Evolutionary conservation across 2,113 vertebrate species (phyloP).

Genomic region (Brachypteracias leptosomus): DNA sequence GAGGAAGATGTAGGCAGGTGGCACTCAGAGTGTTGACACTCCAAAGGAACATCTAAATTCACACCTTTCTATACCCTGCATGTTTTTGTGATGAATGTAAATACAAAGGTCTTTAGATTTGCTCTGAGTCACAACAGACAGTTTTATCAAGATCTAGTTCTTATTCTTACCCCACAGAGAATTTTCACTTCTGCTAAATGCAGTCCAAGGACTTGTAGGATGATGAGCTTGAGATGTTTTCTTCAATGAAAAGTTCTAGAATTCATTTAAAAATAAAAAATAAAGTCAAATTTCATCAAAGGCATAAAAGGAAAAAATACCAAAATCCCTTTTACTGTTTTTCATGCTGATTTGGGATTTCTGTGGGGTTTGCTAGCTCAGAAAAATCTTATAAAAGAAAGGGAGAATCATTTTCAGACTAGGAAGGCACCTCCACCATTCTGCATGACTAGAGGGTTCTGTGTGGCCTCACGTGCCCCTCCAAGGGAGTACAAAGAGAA

Average conservation of each 20-base stretch:
- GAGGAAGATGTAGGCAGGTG: background rate
- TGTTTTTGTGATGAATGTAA: background rate
- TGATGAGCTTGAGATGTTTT: background rate
- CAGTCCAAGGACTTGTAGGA: background rate
- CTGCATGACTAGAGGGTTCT: background rate
- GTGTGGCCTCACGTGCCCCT: background rate
- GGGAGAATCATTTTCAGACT: background rate
- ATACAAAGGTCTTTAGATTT: background rate
- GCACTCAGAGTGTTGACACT: background rate
- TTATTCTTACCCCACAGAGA: background rate
- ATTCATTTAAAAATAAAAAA: background rate
- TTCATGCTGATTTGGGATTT: background rate
- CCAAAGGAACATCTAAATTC: background rate
- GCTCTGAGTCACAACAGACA: background rate
- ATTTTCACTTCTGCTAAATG: background rate
- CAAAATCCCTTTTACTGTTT: background rate
- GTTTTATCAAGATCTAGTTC: background rate
- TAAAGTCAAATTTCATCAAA: background rate
- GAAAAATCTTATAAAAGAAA: background rate
- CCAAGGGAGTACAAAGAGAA: background rate
- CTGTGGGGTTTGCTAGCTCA: background rate
- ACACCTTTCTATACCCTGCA: background rate
- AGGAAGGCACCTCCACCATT: background rate
- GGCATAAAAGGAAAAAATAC: background rate
- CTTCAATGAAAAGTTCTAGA: background rate